These are phyloP conservation scores for Marronus borbonicus DNA, from an alignment of 2,888 invertebrate species.

Conservation along the genomic window DNA sequence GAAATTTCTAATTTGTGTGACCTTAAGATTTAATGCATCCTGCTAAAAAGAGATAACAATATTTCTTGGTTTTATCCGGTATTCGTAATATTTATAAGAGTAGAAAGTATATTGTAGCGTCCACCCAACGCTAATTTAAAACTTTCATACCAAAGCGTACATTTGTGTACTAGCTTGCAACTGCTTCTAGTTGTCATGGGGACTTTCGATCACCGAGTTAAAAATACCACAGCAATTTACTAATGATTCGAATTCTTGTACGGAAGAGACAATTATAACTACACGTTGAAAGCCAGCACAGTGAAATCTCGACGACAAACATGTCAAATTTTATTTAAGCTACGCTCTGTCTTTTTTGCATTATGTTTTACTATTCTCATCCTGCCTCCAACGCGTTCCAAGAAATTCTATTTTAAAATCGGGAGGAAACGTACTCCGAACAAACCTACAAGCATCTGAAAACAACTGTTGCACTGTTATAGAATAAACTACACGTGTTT, in stretches of 20 bases:
- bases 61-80: not conserved
- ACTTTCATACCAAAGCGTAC: no score
- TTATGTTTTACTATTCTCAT: conserved; percentile 9
- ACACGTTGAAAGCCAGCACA: not conserved
- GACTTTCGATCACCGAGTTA: conserved; percentile 30
- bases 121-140: no score
- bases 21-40: conserved; percentile 3
- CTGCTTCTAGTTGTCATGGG: conserved; percentile 23
- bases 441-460: not conserved
- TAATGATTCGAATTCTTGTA: conserved; percentile 33
- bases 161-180: not conserved
- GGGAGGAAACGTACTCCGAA: not conserved
- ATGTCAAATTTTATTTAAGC: conserved; percentile 32
- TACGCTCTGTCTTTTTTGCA: not conserved
- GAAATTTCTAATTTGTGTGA: not conserved
- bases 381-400: not conserved
- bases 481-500: no score
- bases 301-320: conserved; percentile 24
- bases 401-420: conserved; percentile 7
- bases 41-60: not conserved
- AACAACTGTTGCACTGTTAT: no score
- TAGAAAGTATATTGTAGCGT: no score
- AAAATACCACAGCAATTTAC: conserved; percentile 22
- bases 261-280: conserved; percentile 35
- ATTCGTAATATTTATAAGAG: not conserved